Evolutionary conservation across 2,797 vertebrate species (phyloP).

Genomic region (Nyctalus aviator): DNA sequence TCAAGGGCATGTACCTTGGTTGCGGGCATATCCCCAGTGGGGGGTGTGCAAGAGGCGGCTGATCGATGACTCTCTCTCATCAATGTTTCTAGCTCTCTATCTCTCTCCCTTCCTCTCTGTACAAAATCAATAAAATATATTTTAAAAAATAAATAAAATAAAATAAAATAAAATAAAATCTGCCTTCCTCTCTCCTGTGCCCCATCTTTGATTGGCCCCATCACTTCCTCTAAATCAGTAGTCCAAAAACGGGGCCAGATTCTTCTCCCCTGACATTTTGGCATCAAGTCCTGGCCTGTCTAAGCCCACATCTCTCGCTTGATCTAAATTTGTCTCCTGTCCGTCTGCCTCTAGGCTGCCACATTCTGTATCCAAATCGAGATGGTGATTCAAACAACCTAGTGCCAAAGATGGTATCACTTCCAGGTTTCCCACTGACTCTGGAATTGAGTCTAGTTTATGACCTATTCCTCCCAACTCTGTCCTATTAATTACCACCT

Average conservation of each 20-base stretch:
- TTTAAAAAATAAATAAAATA: no score
- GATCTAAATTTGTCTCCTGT: conserved; percentile 50
- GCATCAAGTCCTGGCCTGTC: background rate
- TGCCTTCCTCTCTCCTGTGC: background rate
- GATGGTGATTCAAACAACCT: background rate
- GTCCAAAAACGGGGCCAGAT: background rate
- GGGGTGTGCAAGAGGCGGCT: no score
- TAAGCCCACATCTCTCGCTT: background rate
- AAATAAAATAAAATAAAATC: no score
- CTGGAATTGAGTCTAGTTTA: background rate
- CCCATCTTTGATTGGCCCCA: background rate
- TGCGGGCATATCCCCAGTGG: no score
- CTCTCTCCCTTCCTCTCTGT: no score
- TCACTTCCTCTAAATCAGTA: background rate
- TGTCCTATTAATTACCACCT: background rate
- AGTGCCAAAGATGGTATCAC: background rate
- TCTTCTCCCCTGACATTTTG: conserved; percentile 9
- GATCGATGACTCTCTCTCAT: no score
- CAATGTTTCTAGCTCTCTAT: no score
- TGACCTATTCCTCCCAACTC: background rate
- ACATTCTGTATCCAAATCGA: conserved; percentile 31
- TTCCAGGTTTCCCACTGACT: background rate
- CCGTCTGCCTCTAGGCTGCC: background rate
- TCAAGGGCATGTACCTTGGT: no score
- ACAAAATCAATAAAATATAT: no score